phyloP scores from a whole-genome alignment of 2,888 invertebrate species.

The Drosophila yooni region DNA sequence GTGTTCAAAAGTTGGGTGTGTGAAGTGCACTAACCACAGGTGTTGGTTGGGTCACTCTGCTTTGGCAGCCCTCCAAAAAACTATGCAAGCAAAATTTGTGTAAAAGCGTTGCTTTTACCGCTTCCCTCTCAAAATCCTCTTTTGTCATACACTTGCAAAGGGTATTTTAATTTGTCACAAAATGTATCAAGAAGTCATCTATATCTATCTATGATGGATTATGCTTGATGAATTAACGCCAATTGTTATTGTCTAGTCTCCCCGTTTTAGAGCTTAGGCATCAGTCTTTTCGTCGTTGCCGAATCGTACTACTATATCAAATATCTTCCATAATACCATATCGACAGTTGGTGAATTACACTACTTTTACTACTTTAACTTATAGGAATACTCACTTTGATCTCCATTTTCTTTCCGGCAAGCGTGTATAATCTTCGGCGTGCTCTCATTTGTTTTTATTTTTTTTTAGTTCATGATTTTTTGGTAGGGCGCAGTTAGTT shows the following conservation, averaged over 20 bases:
- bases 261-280: background rate
- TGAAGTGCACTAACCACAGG: slow-evolving; percentile 68
- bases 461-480: slow-evolving; percentile 34
- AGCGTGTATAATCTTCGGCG: background rate
- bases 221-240: background rate
- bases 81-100: slow-evolving; percentile 37
- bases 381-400: background rate
- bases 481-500: slow-evolving; percentile 56
- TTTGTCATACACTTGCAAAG: background rate
- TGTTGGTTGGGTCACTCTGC: slow-evolving; percentile 64
- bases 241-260: background rate
- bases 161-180: background rate
- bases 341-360: background rate
- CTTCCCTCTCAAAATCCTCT: background rate
- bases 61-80: slow-evolving; percentile 41
- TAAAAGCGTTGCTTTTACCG: slow-evolving; percentile 22
- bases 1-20: slow-evolving; percentile 18
- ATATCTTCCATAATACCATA: background rate
- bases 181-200: background rate
- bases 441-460: background rate
- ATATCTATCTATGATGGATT: background rate
- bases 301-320: background rate
- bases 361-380: background rate
- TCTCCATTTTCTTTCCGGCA: background rate
- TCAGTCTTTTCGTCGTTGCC: background rate